phyloP scores from a whole-genome alignment of 2,113 vertebrate genomes.

The Agelaius phoeniceus region DNA sequence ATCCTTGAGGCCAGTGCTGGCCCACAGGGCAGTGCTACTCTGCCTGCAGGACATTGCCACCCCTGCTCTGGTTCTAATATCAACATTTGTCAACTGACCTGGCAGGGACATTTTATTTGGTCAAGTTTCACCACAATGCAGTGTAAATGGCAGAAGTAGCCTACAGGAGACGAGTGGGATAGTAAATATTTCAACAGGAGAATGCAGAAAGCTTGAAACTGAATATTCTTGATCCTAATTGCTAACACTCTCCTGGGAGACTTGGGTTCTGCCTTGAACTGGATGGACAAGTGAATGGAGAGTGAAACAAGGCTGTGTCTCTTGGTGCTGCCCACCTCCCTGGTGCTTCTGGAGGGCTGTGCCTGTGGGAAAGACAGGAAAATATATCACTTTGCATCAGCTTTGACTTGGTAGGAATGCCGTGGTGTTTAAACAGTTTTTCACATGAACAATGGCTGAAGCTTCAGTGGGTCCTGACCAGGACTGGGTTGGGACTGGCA shows the following conservation, averaged over 20 bases:
- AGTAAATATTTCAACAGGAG: neutral
- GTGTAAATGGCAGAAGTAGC: neutral
- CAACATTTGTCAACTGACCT: neutral
- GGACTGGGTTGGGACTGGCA: neutral
- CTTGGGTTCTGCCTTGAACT: neutral
- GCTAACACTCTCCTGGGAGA: neutral
- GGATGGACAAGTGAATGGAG: neutral
- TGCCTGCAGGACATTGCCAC: neutral
- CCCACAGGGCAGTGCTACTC: neutral
- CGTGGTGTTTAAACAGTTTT: neutral
- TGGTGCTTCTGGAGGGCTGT: neutral
- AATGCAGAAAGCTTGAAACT: neutral
- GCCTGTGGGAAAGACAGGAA: neutral
- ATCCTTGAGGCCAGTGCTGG: neutral
- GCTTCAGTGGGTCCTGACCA: neutral
- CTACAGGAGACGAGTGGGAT: accelerated
- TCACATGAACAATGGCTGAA: neutral
- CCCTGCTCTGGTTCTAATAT: neutral
- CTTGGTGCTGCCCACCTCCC: neutral
- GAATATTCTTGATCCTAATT: neutral
- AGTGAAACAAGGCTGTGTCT: neutral
- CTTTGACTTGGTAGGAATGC: neutral
- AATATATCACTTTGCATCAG: neutral
- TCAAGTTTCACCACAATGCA: neutral
- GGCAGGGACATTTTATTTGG: too few species aligned